Conservation (phyloP, 53 echinoderm and acorn worm species). For the Zoroaster sp. region DNA sequence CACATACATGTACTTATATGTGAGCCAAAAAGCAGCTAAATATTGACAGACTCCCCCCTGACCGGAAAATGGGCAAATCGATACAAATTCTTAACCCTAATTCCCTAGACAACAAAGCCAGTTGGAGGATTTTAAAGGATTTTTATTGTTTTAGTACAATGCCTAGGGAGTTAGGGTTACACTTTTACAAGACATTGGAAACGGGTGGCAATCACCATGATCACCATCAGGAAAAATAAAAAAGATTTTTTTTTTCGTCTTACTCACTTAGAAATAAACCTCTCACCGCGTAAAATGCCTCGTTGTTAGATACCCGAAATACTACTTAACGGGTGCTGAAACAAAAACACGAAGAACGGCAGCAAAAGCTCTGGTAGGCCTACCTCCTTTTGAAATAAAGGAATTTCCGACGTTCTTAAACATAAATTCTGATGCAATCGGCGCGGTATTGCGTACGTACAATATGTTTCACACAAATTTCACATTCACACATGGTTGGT, state of each 20-base stretch:
- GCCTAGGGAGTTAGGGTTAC: too few relatives aligned
- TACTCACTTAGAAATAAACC: background rate
- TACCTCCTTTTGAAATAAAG: too few relatives aligned
- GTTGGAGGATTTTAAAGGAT: too few relatives aligned
- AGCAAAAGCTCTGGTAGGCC: background rate
- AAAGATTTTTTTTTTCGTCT: too few relatives aligned
- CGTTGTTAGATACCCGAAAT: background rate
- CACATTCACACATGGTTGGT: background rate
- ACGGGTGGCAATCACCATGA: background rate
- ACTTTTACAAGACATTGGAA: too few relatives aligned
- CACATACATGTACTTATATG: too few relatives aligned
- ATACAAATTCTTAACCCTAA: too few relatives aligned
- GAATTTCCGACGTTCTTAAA: background rate
- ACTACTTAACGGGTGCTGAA: background rate
- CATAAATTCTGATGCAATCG: background rate
- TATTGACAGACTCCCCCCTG: too few relatives aligned
- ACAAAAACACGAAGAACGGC: background rate
- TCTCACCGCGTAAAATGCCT: background rate
- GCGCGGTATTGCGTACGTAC: background rate
- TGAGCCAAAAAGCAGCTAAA: too few relatives aligned
- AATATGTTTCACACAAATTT: background rate
- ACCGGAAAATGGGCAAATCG: too few relatives aligned
- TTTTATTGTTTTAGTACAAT: too few relatives aligned
- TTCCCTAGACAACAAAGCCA: too few relatives aligned
- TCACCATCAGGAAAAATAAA: background rate